Evolutionary conservation across 1,140 invertebrate species (phyloP), one percentile per base, ranked within the genome.

Genomic region (Subanguina moxae): DNA sequence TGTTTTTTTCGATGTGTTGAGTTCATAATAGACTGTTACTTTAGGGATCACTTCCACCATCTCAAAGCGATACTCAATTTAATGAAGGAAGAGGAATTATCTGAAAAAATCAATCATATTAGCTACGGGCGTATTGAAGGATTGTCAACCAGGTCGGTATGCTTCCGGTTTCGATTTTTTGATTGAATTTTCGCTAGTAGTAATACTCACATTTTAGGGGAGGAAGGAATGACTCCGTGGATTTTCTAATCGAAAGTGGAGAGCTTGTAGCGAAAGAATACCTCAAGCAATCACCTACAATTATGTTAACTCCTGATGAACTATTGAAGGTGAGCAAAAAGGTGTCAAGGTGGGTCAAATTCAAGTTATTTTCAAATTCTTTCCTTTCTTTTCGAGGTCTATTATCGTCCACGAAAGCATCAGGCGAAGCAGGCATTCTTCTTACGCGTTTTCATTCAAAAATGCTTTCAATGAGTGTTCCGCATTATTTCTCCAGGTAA

Each of bases 181-280:
- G 5, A 8, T 17, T 8, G 13, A 13, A 1, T 17, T 63, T 72
- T 1, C 0, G 3, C 11, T 68, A 28, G 17, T 62, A 30, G 11
- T 19, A 15, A 68, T 13, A 11, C 11, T 57, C 65, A 27, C 61
- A 59, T 15, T 48, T 62, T 56, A 57, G 72, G 25, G 42, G 32
- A 43, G 73, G 68, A 32, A 59, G 38, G 56, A 75, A 74, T 43
- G 75, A 77, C 23, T 75, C 75, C 8, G 74, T 76, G 13, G 74
- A 76, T 57, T 64, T 58, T 65, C 32, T 76, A 23, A 46, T 78
- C 15, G 62, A 42, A 11, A 64, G 78, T 30, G 74, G 74, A 13
- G 48, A 25, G n/a, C 8, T 43, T 15, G 43, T 59, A 45, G 73
- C 76, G 32, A 25, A 66, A 11, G 62, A 67, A 25, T 75, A 64